A percentile compares a stretch with the other conserved stretches of the same genome.
Conservation (phyloP, 2,113 vertebrate genomes). For the Bubo blakistoni region DNA sequence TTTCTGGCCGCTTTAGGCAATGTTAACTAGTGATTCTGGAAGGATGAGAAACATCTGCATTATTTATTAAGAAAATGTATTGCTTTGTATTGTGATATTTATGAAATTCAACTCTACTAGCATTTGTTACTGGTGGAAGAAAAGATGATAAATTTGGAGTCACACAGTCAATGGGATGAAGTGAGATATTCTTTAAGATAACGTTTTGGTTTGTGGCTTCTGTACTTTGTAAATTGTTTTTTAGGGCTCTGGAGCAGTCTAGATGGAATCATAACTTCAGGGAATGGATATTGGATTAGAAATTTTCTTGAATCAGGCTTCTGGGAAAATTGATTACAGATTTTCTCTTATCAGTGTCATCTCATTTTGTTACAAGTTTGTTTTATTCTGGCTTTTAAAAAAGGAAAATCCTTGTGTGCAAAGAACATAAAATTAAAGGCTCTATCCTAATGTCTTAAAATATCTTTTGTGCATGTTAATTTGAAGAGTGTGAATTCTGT, state of each 20-base stretch:
- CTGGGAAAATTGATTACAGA: neutral
- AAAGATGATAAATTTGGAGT: slow-evolving; percentile 44
- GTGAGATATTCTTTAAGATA: neutral
- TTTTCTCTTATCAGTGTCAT: neutral
- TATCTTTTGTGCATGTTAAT: neutral
- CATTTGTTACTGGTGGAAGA: slow-evolving; percentile 11
- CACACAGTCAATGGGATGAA: neutral
- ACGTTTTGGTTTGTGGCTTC: slow-evolving; percentile 13
- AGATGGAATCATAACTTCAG: neutral
- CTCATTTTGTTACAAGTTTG: neutral
- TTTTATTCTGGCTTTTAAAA: neutral
- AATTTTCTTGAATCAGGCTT: neutral
- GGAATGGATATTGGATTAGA: neutral
- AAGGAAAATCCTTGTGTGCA: neutral
- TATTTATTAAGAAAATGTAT: neutral
- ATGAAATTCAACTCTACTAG: neutral
- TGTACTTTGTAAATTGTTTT: neutral
- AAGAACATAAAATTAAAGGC: neutral
- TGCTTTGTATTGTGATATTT: slow-evolving; percentile 6
- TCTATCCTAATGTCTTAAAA: neutral
- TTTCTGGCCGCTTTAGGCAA: neutral
- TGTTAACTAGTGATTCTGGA: neutral
- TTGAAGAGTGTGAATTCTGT: neutral
- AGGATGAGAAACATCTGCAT: neutral
- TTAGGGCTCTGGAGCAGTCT: slow-evolving; percentile 6